Percentiles rank a stretch among this genome's conserved stretches.
Evolutionary conservation across 2,797 vertebrate genomes (phyloP).

Genomic region (Sciaenops ocellatus): DNA sequence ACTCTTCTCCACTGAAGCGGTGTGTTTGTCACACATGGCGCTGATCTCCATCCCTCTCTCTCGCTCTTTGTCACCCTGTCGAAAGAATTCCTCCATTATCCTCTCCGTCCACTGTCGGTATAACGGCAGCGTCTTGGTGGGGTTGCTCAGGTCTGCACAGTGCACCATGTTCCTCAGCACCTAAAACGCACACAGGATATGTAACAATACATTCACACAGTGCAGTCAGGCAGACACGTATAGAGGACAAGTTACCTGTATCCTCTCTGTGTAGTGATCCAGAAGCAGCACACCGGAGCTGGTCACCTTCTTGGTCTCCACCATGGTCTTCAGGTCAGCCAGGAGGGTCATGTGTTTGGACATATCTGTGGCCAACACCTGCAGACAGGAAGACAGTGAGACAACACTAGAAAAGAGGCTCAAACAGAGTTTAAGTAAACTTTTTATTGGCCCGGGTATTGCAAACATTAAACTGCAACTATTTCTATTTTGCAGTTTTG

Average conservation of each 20-base stretch:
- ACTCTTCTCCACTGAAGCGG: slow-evolving; percentile 97
- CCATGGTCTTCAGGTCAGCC: slow-evolving; percentile 98
- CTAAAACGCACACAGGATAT: slow-evolving; percentile 70
- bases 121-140: slow-evolving; percentile 93
- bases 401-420: not conserved
- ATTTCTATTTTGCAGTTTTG: not conserved
- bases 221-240: not conserved
- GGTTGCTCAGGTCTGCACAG: slow-evolving; percentile 98
- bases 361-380: slow-evolving; percentile 99
- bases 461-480: not conserved
- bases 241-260: slow-evolving; percentile 88
- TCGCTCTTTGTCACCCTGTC: slow-evolving; percentile 96
- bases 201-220: not conserved
- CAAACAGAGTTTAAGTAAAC: not conserved
- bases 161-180: slow-evolving; percentile 99
- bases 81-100: slow-evolving; percentile 99
- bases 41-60: slow-evolving; percentile 99
- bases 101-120: slow-evolving; percentile 98
- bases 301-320: slow-evolving; percentile 99
- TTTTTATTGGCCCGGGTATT: too few species aligned
- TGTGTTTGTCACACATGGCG: slow-evolving; percentile 99
- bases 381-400: slow-evolving; percentile 18
- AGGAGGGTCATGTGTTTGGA: slow-evolving; percentile 99
- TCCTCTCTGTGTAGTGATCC: slow-evolving; percentile 96
- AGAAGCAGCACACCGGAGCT: slow-evolving; percentile 97